phyloP scores from a whole-genome alignment of 1,140 invertebrate species.

The Pseudachorutes palmiensis region DNA sequence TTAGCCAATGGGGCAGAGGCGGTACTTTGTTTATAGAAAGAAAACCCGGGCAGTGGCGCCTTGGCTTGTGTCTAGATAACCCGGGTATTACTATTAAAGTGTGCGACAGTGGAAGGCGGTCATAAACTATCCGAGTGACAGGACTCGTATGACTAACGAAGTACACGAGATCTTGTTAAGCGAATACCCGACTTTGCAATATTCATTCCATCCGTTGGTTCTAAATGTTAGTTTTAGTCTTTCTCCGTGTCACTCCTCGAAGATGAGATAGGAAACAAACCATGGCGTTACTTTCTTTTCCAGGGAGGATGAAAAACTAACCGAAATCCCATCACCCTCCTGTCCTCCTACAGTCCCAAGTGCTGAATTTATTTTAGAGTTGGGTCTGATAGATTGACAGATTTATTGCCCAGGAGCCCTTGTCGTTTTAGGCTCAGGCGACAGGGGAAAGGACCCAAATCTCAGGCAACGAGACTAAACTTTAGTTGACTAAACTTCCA shows the following conservation, averaged over 20 bases:
- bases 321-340: slow-evolving; percentile 6
- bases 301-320: neutral
- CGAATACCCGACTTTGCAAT: neutral
- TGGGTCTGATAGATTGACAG: slow-evolving; percentile 37
- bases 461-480: neutral
- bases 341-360: slow-evolving; percentile 24
- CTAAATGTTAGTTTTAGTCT: slow-evolving; percentile 8
- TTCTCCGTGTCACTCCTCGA: neutral
- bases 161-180: slow-evolving; percentile 9
- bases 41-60: too few relatives aligned
- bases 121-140: neutral
- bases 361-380: slow-evolving; percentile 38
- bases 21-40: too few relatives aligned
- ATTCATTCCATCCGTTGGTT: neutral
- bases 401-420: slow-evolving; percentile 33
- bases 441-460: neutral
- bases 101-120: neutral
- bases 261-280: slow-evolving; percentile 10
- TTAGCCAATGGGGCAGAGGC: too few relatives aligned
- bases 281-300: neutral
- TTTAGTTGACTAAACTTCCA: slow-evolving; percentile 9
- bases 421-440: slow-evolving; percentile 16
- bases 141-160: slow-evolving; percentile 12
- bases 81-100: slow-evolving; percentile 7
- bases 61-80: neutral